phyloP scores from a whole-genome alignment of 2,888 invertebrate genomes.

The Acanthosoma haemorrhoidale region DNA sequence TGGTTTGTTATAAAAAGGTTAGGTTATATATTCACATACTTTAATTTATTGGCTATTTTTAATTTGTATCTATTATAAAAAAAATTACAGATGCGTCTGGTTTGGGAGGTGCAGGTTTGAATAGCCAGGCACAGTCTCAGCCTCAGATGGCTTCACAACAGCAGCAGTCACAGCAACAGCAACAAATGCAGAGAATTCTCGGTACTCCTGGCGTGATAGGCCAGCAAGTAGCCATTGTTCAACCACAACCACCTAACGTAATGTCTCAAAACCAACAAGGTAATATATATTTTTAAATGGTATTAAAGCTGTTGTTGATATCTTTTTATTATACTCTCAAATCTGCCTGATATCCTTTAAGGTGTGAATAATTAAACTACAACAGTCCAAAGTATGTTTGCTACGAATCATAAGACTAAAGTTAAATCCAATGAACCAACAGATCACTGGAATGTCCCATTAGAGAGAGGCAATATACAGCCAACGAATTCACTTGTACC shows the following conservation, averaged over 20 bases:
- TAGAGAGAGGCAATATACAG: too few species aligned
- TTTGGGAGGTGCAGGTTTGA: slow-evolving; percentile 1
- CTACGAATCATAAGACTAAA: too few species aligned
- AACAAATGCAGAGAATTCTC: slow-evolving; percentile 22
- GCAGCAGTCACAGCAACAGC: slow-evolving; percentile 45
- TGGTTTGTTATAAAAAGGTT: too few species aligned
- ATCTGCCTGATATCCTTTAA: too few species aligned
- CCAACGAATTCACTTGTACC: too few species aligned
- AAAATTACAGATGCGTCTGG: slow-evolving; percentile 24
- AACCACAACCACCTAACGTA: slow-evolving; percentile 44
- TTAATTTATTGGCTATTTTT: not conserved
- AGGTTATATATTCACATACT: too few species aligned
- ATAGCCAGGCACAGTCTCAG: slow-evolving; percentile 21
- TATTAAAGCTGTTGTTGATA: not conserved
- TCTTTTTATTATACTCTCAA: not conserved
- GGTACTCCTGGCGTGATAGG: slow-evolving; percentile 37
- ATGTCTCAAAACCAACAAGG: slow-evolving; percentile 42
- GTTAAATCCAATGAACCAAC: too few species aligned
- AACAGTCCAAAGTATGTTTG: too few species aligned
- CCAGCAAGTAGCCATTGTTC: slow-evolving; percentile 44
- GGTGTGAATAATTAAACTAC: too few species aligned
- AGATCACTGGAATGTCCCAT: too few species aligned
- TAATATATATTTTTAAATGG: not conserved
- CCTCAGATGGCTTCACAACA: slow-evolving; percentile 41
- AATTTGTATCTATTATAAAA: not conserved